phyloP scores from a whole-genome alignment of 1,140 invertebrate genomes.

The Ceratina australensis region DNA sequence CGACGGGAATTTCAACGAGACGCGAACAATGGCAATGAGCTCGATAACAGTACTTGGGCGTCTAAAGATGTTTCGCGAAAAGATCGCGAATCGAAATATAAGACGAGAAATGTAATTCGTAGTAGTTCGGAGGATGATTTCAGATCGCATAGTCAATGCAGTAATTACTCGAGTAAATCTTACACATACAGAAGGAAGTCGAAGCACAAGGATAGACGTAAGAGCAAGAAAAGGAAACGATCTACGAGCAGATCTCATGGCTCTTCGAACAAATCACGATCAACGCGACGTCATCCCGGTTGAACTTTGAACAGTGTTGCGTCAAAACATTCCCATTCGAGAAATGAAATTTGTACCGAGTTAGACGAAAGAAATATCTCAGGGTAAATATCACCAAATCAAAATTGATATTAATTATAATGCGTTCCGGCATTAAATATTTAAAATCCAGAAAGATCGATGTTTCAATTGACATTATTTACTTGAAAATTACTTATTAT shows the following conservation, averaged over 20 bases:
- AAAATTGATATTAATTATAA: conserved; percentile 46
- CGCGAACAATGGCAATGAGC: conserved; percentile 21
- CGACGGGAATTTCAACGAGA: conserved; percentile 30
- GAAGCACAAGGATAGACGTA: conserved; percentile 59
- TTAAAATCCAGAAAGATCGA: too few species aligned
- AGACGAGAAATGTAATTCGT: conserved; percentile 11
- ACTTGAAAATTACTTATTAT: too few species aligned
- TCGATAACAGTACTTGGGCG: conserved; percentile 12
- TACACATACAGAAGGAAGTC: conserved; percentile 49
- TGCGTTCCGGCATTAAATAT: not conserved
- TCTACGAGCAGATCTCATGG: conserved; percentile 43
- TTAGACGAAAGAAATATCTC: conserved; percentile 53
- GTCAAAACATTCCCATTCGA: conserved; percentile 64
- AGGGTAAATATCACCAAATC: conserved; percentile 55
- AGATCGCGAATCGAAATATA: conserved; percentile 25
- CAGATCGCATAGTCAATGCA: conserved; percentile 51
- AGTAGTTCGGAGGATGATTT: conserved; percentile 45
- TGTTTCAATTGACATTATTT: too few species aligned
- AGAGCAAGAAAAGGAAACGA: conserved; percentile 48
- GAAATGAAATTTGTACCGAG: conserved; percentile 39
- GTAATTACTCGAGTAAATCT: conserved; percentile 54
- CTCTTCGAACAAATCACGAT: conserved; percentile 43
- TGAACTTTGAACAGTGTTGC: conserved; percentile 43
- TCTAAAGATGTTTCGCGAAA: conserved; percentile 31
- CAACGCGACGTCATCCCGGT: conserved; percentile 42